phyloP scores from a whole-genome alignment of 2,797 vertebrate genomes.

The Diglossa cyanea region DNA sequence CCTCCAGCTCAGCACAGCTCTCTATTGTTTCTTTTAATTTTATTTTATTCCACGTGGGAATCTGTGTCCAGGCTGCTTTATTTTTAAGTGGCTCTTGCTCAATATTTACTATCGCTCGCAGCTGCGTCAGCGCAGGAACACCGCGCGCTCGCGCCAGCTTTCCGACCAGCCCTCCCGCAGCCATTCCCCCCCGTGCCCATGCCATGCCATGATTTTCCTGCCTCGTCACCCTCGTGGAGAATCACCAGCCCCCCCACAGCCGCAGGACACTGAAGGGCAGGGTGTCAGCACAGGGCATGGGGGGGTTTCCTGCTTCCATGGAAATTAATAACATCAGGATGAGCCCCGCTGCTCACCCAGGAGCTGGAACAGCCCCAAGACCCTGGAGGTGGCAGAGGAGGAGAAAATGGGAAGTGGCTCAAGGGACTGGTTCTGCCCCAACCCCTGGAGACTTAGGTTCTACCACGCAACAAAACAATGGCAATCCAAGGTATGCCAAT shows the following conservation, averaged over 20 bases:
- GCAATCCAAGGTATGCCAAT: not conserved
- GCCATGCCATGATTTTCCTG: not conserved
- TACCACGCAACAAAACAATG: not conserved
- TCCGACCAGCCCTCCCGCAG: not conserved
- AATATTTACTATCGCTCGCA: conserved; percentile 24
- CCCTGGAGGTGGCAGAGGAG: not conserved
- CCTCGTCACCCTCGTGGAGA: rapidly evolving
- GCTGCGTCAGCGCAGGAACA: not conserved
- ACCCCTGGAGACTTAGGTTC: not conserved
- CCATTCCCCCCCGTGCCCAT: not conserved
- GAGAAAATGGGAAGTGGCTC: not conserved
- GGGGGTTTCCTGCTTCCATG: not conserved
- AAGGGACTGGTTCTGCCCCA: not conserved
- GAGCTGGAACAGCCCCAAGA: not conserved
- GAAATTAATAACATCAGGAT: not conserved
- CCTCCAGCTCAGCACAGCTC: not conserved
- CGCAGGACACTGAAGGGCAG: not conserved
- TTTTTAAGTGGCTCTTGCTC: conserved; percentile 48
- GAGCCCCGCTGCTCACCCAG: not conserved
- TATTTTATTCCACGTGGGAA: not conserved
- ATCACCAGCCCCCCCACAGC: not conserved
- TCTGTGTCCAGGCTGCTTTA: conserved; percentile 16
- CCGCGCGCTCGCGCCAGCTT: not conserved
- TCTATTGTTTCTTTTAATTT: conserved; percentile 50
- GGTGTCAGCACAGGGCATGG: not conserved